Evolutionary conservation across 2,888 invertebrate genomes (phyloP), one percentile per base, ranked within the genome.

Genomic region (Hyalella azteca): DNA sequence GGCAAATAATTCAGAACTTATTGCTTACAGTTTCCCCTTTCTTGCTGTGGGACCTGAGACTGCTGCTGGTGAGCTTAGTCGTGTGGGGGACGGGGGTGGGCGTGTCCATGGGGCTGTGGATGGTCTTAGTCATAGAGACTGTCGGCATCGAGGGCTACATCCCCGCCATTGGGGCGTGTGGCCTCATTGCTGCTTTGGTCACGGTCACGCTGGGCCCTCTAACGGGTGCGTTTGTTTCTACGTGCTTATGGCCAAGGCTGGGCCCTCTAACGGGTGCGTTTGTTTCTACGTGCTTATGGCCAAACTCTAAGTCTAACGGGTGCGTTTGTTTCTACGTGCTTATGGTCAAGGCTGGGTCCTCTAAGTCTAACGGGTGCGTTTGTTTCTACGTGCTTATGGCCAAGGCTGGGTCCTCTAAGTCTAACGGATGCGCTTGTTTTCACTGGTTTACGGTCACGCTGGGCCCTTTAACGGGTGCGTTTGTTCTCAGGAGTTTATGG

Each of bases 251-350:
- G n/a, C n/a, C n/a, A n/a, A n/a, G n/a, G 13, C 22, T 80, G 3
- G 82, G 82, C 1, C 82, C 82, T 1, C 1, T 82, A 5, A 79
- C 80, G 29, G 82, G 82, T 82, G 54, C n/a, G n/a, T n/a, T n/a
- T n/a, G n/a, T n/a, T n/a, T n/a, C n/a, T n/a, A n/a, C n/a, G n/a
- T n/a, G n/a, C n/a, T n/a, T n/a, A n/a, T n/a, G n/a, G n/a, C n/a
- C n/a, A n/a, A n/a, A n/a, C n/a, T 26, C 80, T 2, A 80, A 80
- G 80, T 1, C 1, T 82, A 5, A 79, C 80, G 29, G 82, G 82
- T 82, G 54, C n/a, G n/a, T n/a, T n/a, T n/a, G n/a, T n/a, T n/a
- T n/a, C n/a, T n/a, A n/a, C n/a, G n/a, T n/a, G n/a, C n/a, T n/a
- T n/a, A n/a, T n/a, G n/a, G n/a, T n/a, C n/a, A n/a, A n/a, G n/a